Conservation (phyloP, 2,888 invertebrate genomes). For the Sarcophaga caerulescens region DNA sequence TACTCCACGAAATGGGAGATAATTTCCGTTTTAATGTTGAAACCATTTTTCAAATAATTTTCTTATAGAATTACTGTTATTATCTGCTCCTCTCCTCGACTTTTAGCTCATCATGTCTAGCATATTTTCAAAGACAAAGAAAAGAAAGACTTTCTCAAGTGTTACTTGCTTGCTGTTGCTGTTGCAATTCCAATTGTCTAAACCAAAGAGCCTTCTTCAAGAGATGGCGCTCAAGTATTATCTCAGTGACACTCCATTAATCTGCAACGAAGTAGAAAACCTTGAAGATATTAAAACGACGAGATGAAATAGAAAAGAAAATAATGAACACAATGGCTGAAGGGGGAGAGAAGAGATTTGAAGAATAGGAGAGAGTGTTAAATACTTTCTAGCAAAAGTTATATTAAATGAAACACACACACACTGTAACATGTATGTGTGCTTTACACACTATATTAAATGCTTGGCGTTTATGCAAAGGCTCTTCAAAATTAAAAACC, state of each 20-base stretch:
- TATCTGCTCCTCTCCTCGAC: neutral
- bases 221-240: slow-evolving; percentile 66
- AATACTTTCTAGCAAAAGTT: slow-evolving; percentile 65
- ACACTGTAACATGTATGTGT: neutral
- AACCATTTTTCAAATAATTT: slow-evolving; percentile 61
- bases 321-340: slow-evolving; percentile 17
- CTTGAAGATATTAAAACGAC: slow-evolving; percentile 12
- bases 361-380: slow-evolving; percentile 52
- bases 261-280: slow-evolving; percentile 69
- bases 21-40: slow-evolving; percentile 61
- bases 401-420: slow-evolving; percentile 20
- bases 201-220: slow-evolving; percentile 51
- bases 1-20: slow-evolving; percentile 45
- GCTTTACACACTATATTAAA: neutral
- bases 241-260: slow-evolving; percentile 69
- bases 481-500: slow-evolving; percentile 39
- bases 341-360: slow-evolving; percentile 19
- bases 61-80: slow-evolving; percentile 53
- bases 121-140: neutral
- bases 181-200: slow-evolving; percentile 41
- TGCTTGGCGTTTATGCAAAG: neutral
- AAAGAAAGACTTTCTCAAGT: slow-evolving; percentile 18
- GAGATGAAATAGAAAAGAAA: slow-evolving; percentile 2
- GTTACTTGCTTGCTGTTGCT: slow-evolving; percentile 24
- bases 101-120: slow-evolving; percentile 14